Percentiles rank a stretch among this genome's conserved stretches.
Evolutionary conservation across 2,113 vertebrate genomes (phyloP).

Genomic region (Scophthalmus maximus): DNA sequence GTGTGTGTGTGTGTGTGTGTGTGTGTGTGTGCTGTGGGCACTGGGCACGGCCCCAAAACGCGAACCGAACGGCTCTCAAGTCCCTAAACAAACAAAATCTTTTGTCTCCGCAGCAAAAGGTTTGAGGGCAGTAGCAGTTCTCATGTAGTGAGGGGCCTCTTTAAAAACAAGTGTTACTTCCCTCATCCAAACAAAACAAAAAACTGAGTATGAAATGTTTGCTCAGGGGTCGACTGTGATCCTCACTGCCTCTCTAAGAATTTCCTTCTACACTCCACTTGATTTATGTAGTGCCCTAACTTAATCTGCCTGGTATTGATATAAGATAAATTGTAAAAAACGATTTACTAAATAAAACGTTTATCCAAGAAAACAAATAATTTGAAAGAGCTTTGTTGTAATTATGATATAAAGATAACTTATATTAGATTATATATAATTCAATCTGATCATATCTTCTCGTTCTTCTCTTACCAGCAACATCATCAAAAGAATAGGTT

Average conservation of each 20-base stretch:
- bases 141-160: slow-evolving; percentile 19
- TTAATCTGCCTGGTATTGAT: no score
- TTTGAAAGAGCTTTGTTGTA: no score
- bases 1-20: slow-evolving; percentile 10
- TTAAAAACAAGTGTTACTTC: slow-evolving; percentile 41
- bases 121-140: slow-evolving; percentile 5
- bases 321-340: not conserved
- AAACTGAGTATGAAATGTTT: not conserved
- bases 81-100: slow-evolving; percentile 52
- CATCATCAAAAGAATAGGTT: no score
- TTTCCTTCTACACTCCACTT: slow-evolving; percentile 6
- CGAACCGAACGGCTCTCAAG: slow-evolving; percentile 60
- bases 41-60: slow-evolving; percentile 60
- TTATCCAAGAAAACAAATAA: no score
- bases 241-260: not conserved
- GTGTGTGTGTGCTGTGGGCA: slow-evolving; percentile 35
- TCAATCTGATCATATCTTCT: no score
- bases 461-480: no score
- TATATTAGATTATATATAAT: no score
- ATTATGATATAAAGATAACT: no score
- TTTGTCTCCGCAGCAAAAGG: slow-evolving; percentile 44
- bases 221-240: slow-evolving; percentile 22
- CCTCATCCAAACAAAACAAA: not conserved
- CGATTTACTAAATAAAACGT: no score
- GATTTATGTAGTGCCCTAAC: not conserved